Evolutionary conservation across 2,888 invertebrate species (phyloP).

Genomic region (Polydrusus cervinus): DNA sequence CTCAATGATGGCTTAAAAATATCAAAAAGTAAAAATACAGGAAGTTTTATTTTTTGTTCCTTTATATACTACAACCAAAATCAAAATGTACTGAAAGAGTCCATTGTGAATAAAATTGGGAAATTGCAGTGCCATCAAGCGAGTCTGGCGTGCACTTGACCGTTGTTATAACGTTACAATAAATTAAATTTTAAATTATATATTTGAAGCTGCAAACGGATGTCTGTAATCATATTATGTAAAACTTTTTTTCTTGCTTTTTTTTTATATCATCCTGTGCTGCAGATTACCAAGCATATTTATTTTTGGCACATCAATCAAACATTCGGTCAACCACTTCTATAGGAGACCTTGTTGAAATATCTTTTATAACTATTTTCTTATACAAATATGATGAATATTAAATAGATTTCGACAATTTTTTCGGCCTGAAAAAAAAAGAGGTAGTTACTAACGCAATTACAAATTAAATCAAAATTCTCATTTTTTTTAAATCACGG

Average conservation of each 20-base stretch:
- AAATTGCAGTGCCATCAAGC: too few species aligned
- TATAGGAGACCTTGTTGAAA: not conserved
- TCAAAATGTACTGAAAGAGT: too few species aligned
- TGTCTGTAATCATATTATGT: too few species aligned
- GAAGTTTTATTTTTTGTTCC: too few species aligned
- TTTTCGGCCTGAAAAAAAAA: constrained; percentile 17
- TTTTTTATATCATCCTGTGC: not conserved
- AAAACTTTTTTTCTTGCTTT: not conserved
- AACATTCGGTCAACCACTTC: constrained; percentile 2
- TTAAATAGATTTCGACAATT: constrained; percentile 10
- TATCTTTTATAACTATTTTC: constrained; percentile 8
- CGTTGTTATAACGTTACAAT: too few species aligned
- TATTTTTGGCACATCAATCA: constrained; percentile 17
- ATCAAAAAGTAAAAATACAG: too few species aligned
- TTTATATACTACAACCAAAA: too few species aligned
- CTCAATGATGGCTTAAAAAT: too few species aligned
- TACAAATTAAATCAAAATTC: constrained; percentile 14
- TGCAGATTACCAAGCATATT: not conserved
- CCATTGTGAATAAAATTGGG: too few species aligned
- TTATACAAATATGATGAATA: constrained; percentile 9
- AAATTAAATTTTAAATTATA: too few species aligned
- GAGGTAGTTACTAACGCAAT: constrained; percentile 22
- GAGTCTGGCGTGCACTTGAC: too few species aligned
- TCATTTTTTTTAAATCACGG: constrained; percentile 4
- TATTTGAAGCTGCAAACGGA: too few species aligned